A percentile compares a stretch with the other conserved stretches of the same genome.
Evolutionary conservation across 2,797 vertebrate species (phyloP).

Genomic region (Callimico goeldii): DNA sequence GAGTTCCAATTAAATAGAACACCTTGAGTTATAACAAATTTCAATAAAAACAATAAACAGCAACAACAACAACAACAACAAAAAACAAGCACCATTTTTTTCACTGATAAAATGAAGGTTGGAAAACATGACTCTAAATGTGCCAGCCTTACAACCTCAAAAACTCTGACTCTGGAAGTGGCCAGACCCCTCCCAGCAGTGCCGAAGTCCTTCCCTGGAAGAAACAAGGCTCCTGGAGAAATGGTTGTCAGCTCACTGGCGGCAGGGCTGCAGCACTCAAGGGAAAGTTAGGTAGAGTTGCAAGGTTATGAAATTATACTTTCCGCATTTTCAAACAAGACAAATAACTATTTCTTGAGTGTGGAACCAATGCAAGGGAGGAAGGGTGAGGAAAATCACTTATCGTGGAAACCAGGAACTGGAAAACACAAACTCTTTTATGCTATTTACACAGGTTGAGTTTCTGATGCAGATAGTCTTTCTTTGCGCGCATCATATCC

Average conservation of each 20-base stretch:
- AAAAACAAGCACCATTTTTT: neutral
- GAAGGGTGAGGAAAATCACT: neutral
- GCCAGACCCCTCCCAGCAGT: neutral
- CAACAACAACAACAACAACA: neutral
- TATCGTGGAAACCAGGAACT: neutral
- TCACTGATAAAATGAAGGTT: neutral
- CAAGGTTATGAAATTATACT: neutral
- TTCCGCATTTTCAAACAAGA: neutral
- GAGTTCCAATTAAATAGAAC: neutral
- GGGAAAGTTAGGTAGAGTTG: neutral
- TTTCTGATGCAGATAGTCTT: neutral
- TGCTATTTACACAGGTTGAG: no score
- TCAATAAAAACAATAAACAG: neutral
- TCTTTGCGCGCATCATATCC: neutral
- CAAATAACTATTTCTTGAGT: neutral
- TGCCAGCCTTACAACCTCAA: neutral
- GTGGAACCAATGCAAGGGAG: neutral
- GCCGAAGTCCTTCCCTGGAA: neutral
- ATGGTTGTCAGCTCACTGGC: rapidly evolving
- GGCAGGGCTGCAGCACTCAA: neutral
- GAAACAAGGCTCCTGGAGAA: neutral
- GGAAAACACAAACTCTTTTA: neutral
- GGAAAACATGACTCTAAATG: neutral
- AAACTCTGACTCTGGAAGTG: neutral
- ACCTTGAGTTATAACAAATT: neutral